Evolutionary conservation across 2,888 invertebrate genomes (phyloP), one percentile per base, ranked within the genome.

Genomic region (Hypena proboscidalis): DNA sequence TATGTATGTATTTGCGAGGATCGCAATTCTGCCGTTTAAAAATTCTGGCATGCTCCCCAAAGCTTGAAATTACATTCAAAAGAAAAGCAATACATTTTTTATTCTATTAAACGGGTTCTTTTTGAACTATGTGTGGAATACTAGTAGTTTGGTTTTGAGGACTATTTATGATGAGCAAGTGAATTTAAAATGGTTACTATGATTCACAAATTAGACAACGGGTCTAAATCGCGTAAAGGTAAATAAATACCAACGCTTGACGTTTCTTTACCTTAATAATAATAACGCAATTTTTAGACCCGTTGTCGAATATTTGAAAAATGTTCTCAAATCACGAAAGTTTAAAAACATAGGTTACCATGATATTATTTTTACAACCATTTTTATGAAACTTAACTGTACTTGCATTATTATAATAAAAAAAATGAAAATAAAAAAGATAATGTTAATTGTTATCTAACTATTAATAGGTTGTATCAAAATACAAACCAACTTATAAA

Each of bases 41-140:
- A 82, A 82, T 70, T 68, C 74, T 76, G 73, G 75, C 75, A 74
- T 67, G 76, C 75, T 74, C 67, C 54, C 63, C 65, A 70, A 67
- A 74, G 73, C 77, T 52, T 69, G 74, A 76, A 78, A 80, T 81
- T 80, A 75, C 76, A 70, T 73, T 64, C 64, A 74, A 74, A 75
- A 72, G 65, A 58, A 70, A 74, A 69, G 56, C 65, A 72, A 65
- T 65, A 66, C 48, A 62, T 58, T 63, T 64, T 56, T 61, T 58
- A 53, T 53, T 52, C 33, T 56, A 51, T 46, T 49, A 38, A 37
- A 58, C 53, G 27, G 40, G 38, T 49, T 58, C 45, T 53, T 52
- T 52, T 56, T 61, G 46, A 49, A 43, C 56, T 52, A 47, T 50
- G 31, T 20, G 17, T 6, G 9, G 30, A 37, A 21, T 14, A 25